phyloP scores from a whole-genome alignment of 2,888 invertebrate genomes.

The Lordiphosa andalusiaca region DNA sequence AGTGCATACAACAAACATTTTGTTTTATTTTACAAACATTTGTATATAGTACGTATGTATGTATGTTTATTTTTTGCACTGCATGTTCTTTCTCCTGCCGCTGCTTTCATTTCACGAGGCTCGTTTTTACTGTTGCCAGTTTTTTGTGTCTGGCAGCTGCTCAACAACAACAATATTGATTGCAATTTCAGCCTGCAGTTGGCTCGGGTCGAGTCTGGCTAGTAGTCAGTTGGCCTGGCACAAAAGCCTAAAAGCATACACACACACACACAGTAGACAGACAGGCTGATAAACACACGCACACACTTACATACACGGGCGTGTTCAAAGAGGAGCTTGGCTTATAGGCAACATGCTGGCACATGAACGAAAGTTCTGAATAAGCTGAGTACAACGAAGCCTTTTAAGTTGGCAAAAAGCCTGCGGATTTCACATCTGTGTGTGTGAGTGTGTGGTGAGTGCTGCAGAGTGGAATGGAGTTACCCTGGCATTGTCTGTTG shows the following conservation, averaged over 20 bases:
- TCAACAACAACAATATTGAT: constrained; percentile 68
- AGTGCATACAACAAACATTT: constrained; percentile 16
- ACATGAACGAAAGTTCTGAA: constrained; percentile 24
- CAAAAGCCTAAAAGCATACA: constrained; percentile 73
- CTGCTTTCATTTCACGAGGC: constrained; percentile 64
- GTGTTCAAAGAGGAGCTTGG: constrained; percentile 26
- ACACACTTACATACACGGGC: constrained; percentile 7
- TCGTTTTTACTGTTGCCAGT: constrained; percentile 71
- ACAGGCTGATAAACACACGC: constrained; percentile 25
- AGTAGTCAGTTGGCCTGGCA: constrained; percentile 38
- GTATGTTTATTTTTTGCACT: constrained; percentile 45
- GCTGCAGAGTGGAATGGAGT: constrained; percentile 43
- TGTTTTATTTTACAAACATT: constrained; percentile 45
- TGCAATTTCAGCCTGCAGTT: constrained; percentile 71
- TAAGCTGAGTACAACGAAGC: constrained; percentile 63
- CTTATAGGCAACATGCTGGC: constrained; percentile 37
- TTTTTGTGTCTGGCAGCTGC: constrained; percentile 72
- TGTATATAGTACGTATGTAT: constrained; percentile 11
- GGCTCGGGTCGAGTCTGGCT: constrained; percentile 39
- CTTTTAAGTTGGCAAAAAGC: constrained; percentile 75
- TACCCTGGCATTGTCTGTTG: constrained; percentile 75
- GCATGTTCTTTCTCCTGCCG: constrained; percentile 27
- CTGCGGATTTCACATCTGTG: constrained; percentile 38
- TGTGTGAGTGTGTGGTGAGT: constrained; percentile 25
- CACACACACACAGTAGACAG: constrained; percentile 22